A percentile compares a stretch with the other conserved stretches of the same genome.
Conservation (phyloP, 2,888 invertebrate genomes). For the Ochropleura plecta region DNA sequence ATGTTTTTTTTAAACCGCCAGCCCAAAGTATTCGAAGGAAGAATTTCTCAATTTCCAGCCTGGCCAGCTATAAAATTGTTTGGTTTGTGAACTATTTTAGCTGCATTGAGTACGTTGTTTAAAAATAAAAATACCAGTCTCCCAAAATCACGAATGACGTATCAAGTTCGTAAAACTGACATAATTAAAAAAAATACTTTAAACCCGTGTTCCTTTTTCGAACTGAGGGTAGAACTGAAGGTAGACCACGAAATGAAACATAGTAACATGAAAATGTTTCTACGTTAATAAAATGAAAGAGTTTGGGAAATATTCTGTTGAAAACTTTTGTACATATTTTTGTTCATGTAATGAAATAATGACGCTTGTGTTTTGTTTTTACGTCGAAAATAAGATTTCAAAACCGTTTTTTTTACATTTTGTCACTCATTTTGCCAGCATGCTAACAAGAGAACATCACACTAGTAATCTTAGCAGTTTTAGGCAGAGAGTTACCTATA, state of each 20-base stretch:
- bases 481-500: neutral
- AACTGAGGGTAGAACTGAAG: slow-evolving; percentile 11
- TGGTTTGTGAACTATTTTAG: neutral
- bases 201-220: neutral
- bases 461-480: neutral
- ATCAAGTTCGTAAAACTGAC: neutral
- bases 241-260: neutral
- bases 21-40: neutral
- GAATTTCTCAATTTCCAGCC: neutral
- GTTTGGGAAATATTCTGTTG: neutral
- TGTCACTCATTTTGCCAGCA: neutral
- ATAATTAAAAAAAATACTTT: slow-evolving; percentile 9
- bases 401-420: neutral
- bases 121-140: neutral
- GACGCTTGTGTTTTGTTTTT: neutral
- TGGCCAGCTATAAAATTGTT: neutral
- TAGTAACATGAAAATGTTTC: neutral
- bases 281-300: neutral
- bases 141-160: neutral
- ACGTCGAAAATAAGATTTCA: neutral
- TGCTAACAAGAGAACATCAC: neutral
- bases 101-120: neutral
- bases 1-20: slow-evolving; percentile 20
- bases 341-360: neutral
- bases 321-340: slow-evolving; percentile 5